Base-by-base conservation (phyloP, 2,888 invertebrate genomes). In the Nemotelus nigrinus region DNA sequence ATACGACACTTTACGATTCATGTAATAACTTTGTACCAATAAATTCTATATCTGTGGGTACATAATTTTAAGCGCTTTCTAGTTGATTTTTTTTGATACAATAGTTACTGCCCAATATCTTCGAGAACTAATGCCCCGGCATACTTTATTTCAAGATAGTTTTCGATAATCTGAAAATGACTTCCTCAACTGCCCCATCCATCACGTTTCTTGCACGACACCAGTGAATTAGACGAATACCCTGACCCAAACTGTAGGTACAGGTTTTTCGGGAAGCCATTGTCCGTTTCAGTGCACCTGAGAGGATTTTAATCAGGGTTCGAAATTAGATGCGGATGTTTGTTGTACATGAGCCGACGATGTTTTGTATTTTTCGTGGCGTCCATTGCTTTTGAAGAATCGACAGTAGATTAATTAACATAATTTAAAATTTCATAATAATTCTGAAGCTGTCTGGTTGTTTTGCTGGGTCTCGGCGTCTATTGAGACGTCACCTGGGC, bases 401-500 rank as follows among this genome's bases (percentile, higher is more conserved):
- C 74, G 74, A 63, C 74, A 74, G 74, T 82, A 83, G 83, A 85
- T 85, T 85, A 84, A 85, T 84, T 84, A 83, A 83, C 81, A 83
- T 82, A 83, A 84, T 84, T 84, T 82, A 81, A 83, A 82, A 82
- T 82, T 84, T 84, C 81, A 82, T 84, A 83, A 83, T 84, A 84
- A 84, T 84, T 84, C 83, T 50, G 10, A 44, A 60, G 58, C 71
- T 77, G 70, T 41, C 63, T 77, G 45, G 50, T 39, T 10, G 39
- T 70, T 7, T 48, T 67, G 39, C 63, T 67, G 25, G 58, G 58
- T n/a, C 74, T 60, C 74, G 74, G 58, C 68, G 47, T 67, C 67
- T 55, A 77, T 68, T 77, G 68, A 77, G 77, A 77, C 77, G 57
- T 77, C 77, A 77, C 58, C 48, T 60, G 10, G 25, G 55, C 68